phyloP scores from a whole-genome alignment of 2,797 vertebrate species.

The Xenentodon cancila region DNA sequence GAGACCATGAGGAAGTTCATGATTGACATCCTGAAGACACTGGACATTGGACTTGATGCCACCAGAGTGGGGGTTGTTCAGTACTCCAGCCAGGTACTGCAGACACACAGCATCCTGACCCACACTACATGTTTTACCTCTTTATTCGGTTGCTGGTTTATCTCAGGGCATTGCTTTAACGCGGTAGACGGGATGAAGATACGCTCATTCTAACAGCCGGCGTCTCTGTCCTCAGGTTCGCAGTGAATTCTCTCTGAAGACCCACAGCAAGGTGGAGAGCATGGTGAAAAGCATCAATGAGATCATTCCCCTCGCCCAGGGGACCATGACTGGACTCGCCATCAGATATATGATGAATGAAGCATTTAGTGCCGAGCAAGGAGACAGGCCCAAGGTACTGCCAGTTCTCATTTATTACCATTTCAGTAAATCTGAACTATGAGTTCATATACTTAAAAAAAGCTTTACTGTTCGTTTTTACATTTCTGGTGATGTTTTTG shows the following conservation, averaged over 20 bases:
- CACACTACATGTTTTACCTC: too few relatives aligned
- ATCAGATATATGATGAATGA: conserved; percentile 93
- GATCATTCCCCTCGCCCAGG: conserved; percentile 93
- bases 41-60: conserved; percentile 87
- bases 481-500: too few relatives aligned
- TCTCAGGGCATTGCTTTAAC: neutral
- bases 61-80: conserved; percentile 94
- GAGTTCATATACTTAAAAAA: too few relatives aligned
- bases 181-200: neutral
- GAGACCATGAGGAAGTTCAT: conserved; percentile 96
- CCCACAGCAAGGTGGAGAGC: conserved; percentile 78
- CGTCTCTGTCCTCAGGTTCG: conserved; percentile 82
- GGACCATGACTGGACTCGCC: conserved; percentile 97
- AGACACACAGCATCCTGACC: conserved; percentile 66
- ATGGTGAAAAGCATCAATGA: conserved; percentile 92
- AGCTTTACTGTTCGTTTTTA: too few relatives aligned
- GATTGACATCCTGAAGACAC: conserved; percentile 89
- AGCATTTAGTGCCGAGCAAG: conserved; percentile 89
- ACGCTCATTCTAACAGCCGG: too few relatives aligned
- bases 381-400: conserved; percentile 85
- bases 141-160: too few relatives aligned
- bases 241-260: conserved; percentile 92
- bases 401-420: neutral
- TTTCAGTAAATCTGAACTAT: too few relatives aligned
- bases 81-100: conserved; percentile 93